phyloP scores from a whole-genome alignment of 2,888 invertebrate species.

The Teleiodes luculella region DNA sequence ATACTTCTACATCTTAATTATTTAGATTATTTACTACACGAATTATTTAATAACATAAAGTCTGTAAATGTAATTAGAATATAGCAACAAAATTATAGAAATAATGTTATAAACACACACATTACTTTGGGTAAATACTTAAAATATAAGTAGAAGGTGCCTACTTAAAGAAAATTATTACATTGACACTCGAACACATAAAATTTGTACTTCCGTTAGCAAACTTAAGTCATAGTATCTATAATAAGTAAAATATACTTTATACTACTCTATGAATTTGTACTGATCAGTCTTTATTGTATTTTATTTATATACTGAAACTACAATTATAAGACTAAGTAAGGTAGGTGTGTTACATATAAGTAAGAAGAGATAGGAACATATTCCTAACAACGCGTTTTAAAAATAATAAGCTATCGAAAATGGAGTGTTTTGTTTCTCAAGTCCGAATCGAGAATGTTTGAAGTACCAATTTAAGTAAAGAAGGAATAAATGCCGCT shows the following conservation, averaged over 20 bases:
- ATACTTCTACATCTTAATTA: slow-evolving; percentile 32
- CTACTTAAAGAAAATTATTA: slow-evolving; percentile 43
- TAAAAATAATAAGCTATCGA: not conserved
- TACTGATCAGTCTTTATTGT: slow-evolving; percentile 71
- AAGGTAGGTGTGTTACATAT: slow-evolving; percentile 43
- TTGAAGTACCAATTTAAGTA: not conserved
- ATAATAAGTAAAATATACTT: slow-evolving; percentile 52
- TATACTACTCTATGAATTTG: slow-evolving; percentile 67
- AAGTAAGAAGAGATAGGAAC: not conserved
- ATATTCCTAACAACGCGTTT: not conserved
- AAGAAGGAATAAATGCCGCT: slow-evolving; percentile 28
- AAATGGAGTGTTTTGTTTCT: slow-evolving; percentile 5
- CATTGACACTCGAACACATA: slow-evolving; percentile 75
- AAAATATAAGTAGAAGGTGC: slow-evolving; percentile 40
- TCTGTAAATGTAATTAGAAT: slow-evolving; percentile 66
- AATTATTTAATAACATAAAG: slow-evolving; percentile 48
- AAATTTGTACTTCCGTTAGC: slow-evolving; percentile 72
- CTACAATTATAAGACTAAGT: slow-evolving; percentile 28
- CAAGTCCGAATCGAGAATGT: not conserved
- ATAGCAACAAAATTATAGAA: slow-evolving; percentile 69
- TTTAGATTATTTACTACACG: slow-evolving; percentile 37
- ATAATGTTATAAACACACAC: slow-evolving; percentile 71
- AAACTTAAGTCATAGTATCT: slow-evolving; percentile 54
- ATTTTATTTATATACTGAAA: slow-evolving; percentile 41
- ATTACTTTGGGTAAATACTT: slow-evolving; percentile 74